These are phyloP conservation scores for Blennius ocellaris DNA, from an alignment of 2,113 vertebrate species.

Conservation along the genomic window DNA sequence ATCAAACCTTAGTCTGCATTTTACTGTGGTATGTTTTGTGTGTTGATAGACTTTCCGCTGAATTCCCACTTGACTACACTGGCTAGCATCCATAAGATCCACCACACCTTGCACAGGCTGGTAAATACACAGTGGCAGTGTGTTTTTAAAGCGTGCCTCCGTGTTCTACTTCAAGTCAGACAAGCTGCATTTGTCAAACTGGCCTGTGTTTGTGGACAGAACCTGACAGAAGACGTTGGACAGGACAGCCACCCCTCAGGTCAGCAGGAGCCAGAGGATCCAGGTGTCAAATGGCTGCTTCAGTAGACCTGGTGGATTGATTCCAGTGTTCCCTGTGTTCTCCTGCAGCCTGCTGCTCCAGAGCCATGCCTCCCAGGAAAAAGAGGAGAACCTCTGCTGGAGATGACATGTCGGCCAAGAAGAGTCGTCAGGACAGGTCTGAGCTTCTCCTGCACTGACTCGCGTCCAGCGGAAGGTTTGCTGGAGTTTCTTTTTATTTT, in stretches of 20 bases:
- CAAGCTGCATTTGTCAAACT: constrained; percentile 8
- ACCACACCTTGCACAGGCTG: constrained; percentile 99
- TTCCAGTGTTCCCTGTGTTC: too few relatives aligned
- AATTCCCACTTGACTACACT: constrained; percentile 98
- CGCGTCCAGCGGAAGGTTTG: too few relatives aligned
- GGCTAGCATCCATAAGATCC: constrained; percentile 99
- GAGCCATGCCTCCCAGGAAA: constrained; percentile 99
- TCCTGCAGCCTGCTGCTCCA: constrained; percentile 93
- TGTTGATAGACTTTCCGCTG: constrained; percentile 92
- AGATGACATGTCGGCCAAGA: constrained; percentile 97
- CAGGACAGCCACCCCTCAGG: constrained; percentile 96
- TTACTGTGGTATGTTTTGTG: constrained; percentile 31
- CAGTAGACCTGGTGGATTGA: too few relatives aligned
- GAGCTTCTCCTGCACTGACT: neutral
- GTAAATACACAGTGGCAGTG: constrained; percentile 84
- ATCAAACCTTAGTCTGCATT: constrained; percentile 4
- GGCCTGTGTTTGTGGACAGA: constrained; percentile 80
- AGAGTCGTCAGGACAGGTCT: constrained; percentile 98
- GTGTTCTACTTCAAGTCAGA: constrained; percentile 11
- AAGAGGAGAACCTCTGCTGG: constrained; percentile 98
- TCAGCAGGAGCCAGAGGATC: too few relatives aligned
- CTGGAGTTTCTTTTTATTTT: constrained; percentile 42
- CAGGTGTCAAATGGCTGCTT: too few relatives aligned
- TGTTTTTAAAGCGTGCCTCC: constrained; percentile 36
- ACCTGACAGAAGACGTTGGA: constrained; percentile 96